Conservation (phyloP, 2,888 invertebrate genomes). For the Parnassius orleans region DNA sequence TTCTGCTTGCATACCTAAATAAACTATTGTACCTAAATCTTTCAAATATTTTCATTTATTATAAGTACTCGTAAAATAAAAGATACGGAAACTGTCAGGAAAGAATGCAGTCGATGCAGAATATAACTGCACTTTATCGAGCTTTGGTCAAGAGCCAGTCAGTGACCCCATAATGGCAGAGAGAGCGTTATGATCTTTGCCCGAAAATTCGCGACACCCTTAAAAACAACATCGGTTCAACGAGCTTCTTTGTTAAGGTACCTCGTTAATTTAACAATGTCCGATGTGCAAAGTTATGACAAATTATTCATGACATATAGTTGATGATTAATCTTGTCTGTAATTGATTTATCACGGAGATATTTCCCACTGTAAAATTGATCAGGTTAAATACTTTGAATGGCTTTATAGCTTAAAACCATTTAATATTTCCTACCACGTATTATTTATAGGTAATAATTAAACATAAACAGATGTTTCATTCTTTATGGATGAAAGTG, state of each 20-base stretch:
- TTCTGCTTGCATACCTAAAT: too few species aligned
- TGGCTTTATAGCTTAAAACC: too few species aligned
- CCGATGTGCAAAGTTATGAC: constrained; percentile 15
- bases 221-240: constrained; percentile 8
- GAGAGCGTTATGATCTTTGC: constrained; percentile 17
- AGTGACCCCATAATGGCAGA: constrained; percentile 10
- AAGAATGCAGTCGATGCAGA: background rate
- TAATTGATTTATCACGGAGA: constrained; percentile 8
- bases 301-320: constrained; percentile 24
- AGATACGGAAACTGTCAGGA: background rate
- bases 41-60: too few species aligned
- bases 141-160: constrained; percentile 8
- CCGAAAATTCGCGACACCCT: constrained; percentile 8
- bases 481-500: too few species aligned
- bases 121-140: constrained; percentile 20
- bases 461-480: too few species aligned
- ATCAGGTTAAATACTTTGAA: too few species aligned
- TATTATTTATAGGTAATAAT: too few species aligned
- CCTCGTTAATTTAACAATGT: constrained; percentile 13
- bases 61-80: background rate
- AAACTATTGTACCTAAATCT: too few species aligned
- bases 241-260: constrained; percentile 8
- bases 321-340: constrained; percentile 16
- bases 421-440: too few species aligned
- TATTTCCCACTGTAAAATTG: background rate